Base-by-base conservation (phyloP, 2,888 invertebrate genomes). In the Eupelmus urozonus region DNA sequence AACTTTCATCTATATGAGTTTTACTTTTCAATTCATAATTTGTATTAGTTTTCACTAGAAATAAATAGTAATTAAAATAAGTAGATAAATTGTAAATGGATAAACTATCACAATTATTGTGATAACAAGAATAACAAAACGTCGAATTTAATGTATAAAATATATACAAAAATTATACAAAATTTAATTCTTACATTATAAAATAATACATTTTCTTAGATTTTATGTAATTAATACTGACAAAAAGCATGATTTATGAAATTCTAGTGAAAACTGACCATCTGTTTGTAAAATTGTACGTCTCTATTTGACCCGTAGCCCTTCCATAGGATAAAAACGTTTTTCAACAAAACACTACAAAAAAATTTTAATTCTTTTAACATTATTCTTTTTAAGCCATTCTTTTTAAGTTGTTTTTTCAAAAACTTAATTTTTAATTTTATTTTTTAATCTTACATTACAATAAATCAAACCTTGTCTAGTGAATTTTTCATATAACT, bases 41-140 rank as follows among this genome's bases (percentile, higher is more conserved):
- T 78, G 76, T 83, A 81, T 84, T 85, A 85, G 85, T 87, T 87
- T 87, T 86, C 85, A 87, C 86, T 86, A 85, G 85, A 85, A 86
- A 83, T 82, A 84, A 83, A 82, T 34, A 34, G 34, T 34, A 34
- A 9, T 34, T 34, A 5, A 34, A 34, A 34, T 34, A 5, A 34
- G 53, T 53, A 53, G 53, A 18, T 18, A 3, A 53, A 2, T 60
- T 2, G 45, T 42, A 9, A 73, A 20, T n/a, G 29, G 23, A 62
- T 13, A 42, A 62, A 53, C 23, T 23, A 4, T 20, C 23, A 7
- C 13, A 11, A 55, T 29, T 5, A 2, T 59, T 20, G 20, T 20
- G 20, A 20, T 20, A 53, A 53, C 11, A 20, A 59, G 16, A 59
- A 16, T 27, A 13, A 55, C 11, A 55, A 25, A 55, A 55, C 5